Evolutionary conservation across 2,888 invertebrate species (phyloP).

Genomic region (Drosophila ustulata): DNA sequence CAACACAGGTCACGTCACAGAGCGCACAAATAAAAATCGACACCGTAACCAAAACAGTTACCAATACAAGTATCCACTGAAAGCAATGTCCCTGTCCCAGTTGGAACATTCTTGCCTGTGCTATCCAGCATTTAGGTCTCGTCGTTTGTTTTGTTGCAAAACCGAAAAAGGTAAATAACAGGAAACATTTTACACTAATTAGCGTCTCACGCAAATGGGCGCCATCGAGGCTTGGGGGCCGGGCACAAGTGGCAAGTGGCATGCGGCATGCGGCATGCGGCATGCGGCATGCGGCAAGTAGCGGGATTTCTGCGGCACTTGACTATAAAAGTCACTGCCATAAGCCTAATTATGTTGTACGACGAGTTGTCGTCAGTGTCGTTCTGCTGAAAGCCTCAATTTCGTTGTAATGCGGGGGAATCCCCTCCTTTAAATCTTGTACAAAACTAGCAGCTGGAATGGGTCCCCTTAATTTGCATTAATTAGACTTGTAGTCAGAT

Average conservation of each 20-base stretch:
- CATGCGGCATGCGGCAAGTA: neutral
- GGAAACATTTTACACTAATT: conserved; percentile 81
- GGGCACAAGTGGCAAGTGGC: neutral
- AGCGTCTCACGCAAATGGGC: conserved; percentile 77
- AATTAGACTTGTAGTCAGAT: conserved; percentile 49
- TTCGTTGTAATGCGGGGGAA: conserved; percentile 1
- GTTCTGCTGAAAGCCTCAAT: conserved; percentile 50
- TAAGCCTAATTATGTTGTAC: conserved; percentile 78
- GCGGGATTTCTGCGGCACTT: conserved; percentile 42
- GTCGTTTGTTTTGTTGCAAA: conserved; percentile 66
- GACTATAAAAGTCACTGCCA: conserved; percentile 73
- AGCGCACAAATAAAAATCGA: conserved; percentile 73
- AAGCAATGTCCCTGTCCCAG: conserved; percentile 3
- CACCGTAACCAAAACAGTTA: conserved; percentile 64
- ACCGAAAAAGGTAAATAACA: conserved; percentile 79
- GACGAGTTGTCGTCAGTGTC: conserved; percentile 62
- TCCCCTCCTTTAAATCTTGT: conserved; percentile 43
- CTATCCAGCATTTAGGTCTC: conserved; percentile 39
- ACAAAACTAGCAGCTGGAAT: conserved; percentile 19
- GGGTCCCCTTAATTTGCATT: conserved; percentile 61
- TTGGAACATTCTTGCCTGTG: neutral
- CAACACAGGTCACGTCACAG: conserved; percentile 70
- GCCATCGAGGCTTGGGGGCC: conserved; percentile 16
- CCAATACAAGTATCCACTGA: conserved; percentile 55
- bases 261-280: neutral